These are phyloP conservation scores for Eupithecia abbreviata DNA, from an alignment of 2,888 invertebrate species.

Conservation along the genomic window DNA sequence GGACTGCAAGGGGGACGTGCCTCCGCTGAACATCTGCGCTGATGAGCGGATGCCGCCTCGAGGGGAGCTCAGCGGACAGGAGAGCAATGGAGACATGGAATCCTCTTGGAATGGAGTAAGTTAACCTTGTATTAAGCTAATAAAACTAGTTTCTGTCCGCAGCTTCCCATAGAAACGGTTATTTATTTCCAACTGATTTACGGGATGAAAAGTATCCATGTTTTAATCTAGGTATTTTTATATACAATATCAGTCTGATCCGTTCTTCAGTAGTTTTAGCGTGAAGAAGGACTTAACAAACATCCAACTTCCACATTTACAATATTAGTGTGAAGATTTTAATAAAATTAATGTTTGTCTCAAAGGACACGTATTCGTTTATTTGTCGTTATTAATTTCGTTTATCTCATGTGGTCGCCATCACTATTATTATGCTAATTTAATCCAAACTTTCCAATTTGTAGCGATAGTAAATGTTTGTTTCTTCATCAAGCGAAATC, in stretches of 20 bases:
- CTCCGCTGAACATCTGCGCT: constrained; percentile 88
- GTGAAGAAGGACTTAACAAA: neutral
- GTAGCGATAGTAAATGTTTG: neutral
- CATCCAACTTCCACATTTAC: neutral
- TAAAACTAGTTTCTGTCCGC: neutral
- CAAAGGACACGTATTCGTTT: neutral
- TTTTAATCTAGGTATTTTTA: neutral
- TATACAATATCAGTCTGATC: neutral
- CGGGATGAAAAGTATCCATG: neutral
- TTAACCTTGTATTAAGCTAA: neutral
- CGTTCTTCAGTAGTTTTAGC: neutral
- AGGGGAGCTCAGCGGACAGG: constrained; percentile 93
- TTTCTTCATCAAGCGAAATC: neutral
- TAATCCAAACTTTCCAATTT: neutral
- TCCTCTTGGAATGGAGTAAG: constrained; percentile 89
- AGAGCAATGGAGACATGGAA: constrained; percentile 92
- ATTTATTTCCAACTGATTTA: neutral
- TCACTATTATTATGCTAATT: neutral
- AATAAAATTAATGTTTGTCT: neutral
- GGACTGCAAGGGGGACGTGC: constrained; percentile 72
- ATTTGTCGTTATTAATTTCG: neutral
- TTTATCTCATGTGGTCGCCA: neutral
- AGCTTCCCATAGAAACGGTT: neutral
- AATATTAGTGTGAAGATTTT: neutral
- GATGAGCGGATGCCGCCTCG: constrained; percentile 95